Evolutionary conservation across 2,888 invertebrate species (phyloP), one percentile per base, ranked within the genome.

Genomic region (Standfussiana lucernea): DNA sequence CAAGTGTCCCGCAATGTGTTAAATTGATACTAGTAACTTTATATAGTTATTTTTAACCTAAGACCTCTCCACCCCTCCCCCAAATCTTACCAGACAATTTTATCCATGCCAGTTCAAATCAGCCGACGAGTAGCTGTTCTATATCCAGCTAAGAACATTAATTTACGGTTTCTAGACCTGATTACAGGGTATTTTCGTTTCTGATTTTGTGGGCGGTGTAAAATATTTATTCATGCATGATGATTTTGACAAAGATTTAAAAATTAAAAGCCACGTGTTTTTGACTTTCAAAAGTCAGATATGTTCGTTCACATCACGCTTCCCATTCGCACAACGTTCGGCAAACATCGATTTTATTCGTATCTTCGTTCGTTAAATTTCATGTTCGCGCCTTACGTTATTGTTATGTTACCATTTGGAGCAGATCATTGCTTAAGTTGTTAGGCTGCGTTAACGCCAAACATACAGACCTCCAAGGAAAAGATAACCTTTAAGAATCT

Each of bases 331-430:
- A 15, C 65, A 45, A 32, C 69, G 79, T 85, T 87, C 78, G 83
- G 74, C 62, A 76, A 83, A 83, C 83, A 78, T 85, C 79, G 80
- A 75, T 75, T 78, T 73, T 79, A 56, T 85, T 88, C 85, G 83
- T 85, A 88, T 85, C 88, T 72, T 15, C 59, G 83, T 88, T 81
- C 87, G 88, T 87, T 88, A 87, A 87, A 87, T 87, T 87, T 87
- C 69, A 87, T 80, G 88, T 79, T 40, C 79, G 42, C 77, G 66
- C 75, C 71, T 53, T 74, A 64, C n/a, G 80, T 81, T 81, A 86
- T 77, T 72, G 88, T 87, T 86, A 84, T 84, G 79, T 71, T 47
- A 74, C 69, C 84, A 86, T 88, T 88, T 80, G n/a, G 45, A 72
- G 77, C 50, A 62, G 66, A 7, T 32, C 62, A 65, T 69, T 86